Percentiles rank a stretch among this genome's conserved stretches.
These are phyloP conservation scores for Erannis defoliaria DNA, from an alignment of 2,888 invertebrate species.

Conservation along the genomic window DNA sequence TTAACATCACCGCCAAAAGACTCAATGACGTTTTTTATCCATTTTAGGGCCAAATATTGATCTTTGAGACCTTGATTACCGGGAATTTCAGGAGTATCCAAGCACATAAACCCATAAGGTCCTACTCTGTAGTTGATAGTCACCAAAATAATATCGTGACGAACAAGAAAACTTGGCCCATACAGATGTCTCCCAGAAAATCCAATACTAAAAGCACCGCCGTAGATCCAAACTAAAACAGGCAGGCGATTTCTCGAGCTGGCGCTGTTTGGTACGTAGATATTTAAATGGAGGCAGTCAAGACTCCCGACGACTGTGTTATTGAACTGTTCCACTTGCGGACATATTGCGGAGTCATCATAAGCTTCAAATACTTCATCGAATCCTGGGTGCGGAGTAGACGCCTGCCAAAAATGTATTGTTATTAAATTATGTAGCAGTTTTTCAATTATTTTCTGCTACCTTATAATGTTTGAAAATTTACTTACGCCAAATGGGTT, in stretches of 20 bases:
- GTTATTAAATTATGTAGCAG: not conserved
- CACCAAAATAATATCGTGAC: conserved; percentile 64
- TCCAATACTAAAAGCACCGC: conserved; percentile 59
- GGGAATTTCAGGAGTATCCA: conserved; percentile 59
- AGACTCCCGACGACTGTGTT: conserved; percentile 53
- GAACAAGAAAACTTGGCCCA: conserved; percentile 62
- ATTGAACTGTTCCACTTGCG: conserved; percentile 59
- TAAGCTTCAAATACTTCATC: conserved; percentile 61
- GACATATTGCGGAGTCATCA: conserved; percentile 63
- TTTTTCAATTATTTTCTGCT: not conserved
- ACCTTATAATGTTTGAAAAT: not conserved
- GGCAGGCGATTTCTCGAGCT: conserved; percentile 56
- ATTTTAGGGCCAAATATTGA: conserved; percentile 62
- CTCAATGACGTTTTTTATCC: conserved; percentile 67
- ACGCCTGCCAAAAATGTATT: conserved; percentile 48
- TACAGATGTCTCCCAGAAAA: conserved; percentile 51
- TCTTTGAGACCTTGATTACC: conserved; percentile 73
- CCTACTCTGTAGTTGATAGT: conserved; percentile 69
- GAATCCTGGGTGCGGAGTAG: conserved; percentile 57
- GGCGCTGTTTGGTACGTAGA: conserved; percentile 62
- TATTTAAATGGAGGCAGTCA: conserved; percentile 64
- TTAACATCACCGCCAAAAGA: conserved; percentile 66
- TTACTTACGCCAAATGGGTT: conserved; percentile 69
- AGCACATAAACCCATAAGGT: conserved; percentile 70
- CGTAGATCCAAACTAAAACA: conserved; percentile 66